Conservation (phyloP, 1,140 invertebrate genomes). For the Proctacanthus coquilletti region DNA sequence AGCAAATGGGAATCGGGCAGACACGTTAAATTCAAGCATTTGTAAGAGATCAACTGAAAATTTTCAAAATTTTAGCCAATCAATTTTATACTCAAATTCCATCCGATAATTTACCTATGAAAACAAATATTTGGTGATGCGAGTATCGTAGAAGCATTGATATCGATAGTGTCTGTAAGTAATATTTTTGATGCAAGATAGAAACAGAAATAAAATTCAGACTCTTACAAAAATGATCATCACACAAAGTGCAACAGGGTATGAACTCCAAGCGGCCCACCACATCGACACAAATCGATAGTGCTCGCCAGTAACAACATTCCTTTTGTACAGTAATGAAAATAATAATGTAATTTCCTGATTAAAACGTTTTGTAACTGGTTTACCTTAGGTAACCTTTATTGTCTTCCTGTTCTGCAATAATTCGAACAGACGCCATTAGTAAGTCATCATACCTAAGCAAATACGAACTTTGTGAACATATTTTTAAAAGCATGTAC, state of each 20-base stretch:
- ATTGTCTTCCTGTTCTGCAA: constrained; percentile 92
- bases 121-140: constrained; percentile 97
- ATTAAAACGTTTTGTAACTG: constrained; percentile 2
- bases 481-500: background rate
- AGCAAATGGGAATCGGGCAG: constrained; percentile 86
- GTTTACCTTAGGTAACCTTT: constrained; percentile 76
- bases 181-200: too few species aligned
- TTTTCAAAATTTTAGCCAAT: constrained; percentile 3
- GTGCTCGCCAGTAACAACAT: constrained; percentile 96
- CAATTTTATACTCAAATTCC: constrained; percentile 1
- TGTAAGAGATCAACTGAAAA: constrained; percentile 83
- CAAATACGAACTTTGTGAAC: too few species aligned
- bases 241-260: constrained; percentile 86
- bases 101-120: constrained; percentile 69
- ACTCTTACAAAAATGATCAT: constrained; percentile 95
- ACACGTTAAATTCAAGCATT: constrained; percentile 90
- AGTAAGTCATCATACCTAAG: constrained; percentile 78
- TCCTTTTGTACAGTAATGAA: constrained; percentile 41
- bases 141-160: constrained; percentile 96
- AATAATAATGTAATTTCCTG: background rate
- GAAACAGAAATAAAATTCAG: constrained; percentile 15
- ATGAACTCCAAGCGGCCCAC: constrained; percentile 87
- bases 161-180: constrained; percentile 96
- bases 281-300: constrained; percentile 96
- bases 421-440: constrained; percentile 87